phyloP scores from a whole-genome alignment of 2,113 vertebrate genomes.

The Fregata magnificens region DNA sequence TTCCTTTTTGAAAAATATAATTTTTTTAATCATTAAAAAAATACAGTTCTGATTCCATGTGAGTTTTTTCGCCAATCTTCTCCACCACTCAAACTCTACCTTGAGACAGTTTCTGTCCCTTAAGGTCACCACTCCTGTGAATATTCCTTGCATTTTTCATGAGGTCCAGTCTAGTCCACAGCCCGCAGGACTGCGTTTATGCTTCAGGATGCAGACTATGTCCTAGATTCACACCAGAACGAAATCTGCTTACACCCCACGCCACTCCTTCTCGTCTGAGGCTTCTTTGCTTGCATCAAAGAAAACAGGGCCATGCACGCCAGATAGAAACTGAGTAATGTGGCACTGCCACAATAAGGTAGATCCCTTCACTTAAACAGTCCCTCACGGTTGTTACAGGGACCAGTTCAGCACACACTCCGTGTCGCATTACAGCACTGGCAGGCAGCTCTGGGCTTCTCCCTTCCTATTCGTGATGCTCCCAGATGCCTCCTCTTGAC shows the following conservation, averaged over 20 bases:
- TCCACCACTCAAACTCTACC: not conserved
- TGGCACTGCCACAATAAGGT: not conserved
- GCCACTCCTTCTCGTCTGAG: not conserved
- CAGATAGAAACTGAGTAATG: not conserved
- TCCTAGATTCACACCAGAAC: not conserved
- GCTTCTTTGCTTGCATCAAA: not conserved
- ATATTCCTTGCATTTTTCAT: not conserved
- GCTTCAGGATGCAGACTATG: not conserved
- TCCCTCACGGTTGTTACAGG: fast-evolving
- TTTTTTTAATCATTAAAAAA: not conserved
- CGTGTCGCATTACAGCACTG: not conserved
- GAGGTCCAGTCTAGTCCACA: not conserved
- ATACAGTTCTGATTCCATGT: not conserved
- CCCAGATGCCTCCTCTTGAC: not conserved
- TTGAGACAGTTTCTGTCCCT: not conserved
- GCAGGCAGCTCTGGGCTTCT: not conserved
- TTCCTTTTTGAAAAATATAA: not conserved
- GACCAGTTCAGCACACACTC: not conserved
- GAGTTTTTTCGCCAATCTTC: not conserved
- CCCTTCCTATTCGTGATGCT: not conserved
- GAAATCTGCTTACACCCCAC: too few species aligned
- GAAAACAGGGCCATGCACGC: not conserved
- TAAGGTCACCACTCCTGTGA: not conserved
- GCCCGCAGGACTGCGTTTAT: fast-evolving
- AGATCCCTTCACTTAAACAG: not conserved